phyloP scores from a whole-genome alignment of 2,888 invertebrate genomes.

The Drosophila lutescens region DNA sequence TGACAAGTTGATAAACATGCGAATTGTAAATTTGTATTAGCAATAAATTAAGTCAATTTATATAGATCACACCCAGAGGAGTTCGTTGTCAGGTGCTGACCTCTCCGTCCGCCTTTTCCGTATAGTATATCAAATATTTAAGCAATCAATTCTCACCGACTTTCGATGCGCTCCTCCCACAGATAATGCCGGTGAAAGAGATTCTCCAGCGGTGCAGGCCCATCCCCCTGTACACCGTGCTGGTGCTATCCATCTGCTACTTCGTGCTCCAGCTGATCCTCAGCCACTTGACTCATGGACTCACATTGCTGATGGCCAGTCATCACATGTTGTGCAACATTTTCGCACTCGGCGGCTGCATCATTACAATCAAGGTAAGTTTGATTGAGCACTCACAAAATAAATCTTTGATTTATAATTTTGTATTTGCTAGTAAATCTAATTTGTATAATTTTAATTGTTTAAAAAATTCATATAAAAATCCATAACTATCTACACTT shows the following conservation, averaged over 20 bases:
- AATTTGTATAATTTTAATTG: no score
- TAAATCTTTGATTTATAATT: no score
- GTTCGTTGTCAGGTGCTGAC: slow-evolving; percentile 41
- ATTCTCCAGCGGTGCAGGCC: slow-evolving; percentile 90
- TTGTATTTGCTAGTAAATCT: no score
- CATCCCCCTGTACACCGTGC: slow-evolving; percentile 89
- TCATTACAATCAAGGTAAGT: slow-evolving; percentile 90
- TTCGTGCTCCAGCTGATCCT: slow-evolving; percentile 93
- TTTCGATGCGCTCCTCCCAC: neutral
- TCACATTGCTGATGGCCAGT: slow-evolving; percentile 95
- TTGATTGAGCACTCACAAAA: no score
- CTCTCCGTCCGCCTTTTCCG: slow-evolving; percentile 14
- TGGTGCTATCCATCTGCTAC: slow-evolving; percentile 89
- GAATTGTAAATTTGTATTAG: slow-evolving; percentile 45
- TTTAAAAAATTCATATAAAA: no score
- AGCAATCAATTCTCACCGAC: slow-evolving; percentile 38
- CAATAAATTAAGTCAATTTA: slow-evolving; percentile 34
- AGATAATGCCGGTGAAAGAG: slow-evolving; percentile 90
- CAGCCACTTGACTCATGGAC: slow-evolving; percentile 95
- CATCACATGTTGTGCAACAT: slow-evolving; percentile 98
- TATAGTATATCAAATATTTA: slow-evolving; percentile 28
- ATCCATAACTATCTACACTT: no score
- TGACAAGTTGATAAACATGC: slow-evolving; percentile 1
- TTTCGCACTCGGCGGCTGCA: slow-evolving; percentile 92
- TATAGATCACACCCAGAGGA: slow-evolving; percentile 31